Evolutionary conservation across 92 coral and sea anemone species (phyloP).

Genomic region (Nematostella vectensis): DNA sequence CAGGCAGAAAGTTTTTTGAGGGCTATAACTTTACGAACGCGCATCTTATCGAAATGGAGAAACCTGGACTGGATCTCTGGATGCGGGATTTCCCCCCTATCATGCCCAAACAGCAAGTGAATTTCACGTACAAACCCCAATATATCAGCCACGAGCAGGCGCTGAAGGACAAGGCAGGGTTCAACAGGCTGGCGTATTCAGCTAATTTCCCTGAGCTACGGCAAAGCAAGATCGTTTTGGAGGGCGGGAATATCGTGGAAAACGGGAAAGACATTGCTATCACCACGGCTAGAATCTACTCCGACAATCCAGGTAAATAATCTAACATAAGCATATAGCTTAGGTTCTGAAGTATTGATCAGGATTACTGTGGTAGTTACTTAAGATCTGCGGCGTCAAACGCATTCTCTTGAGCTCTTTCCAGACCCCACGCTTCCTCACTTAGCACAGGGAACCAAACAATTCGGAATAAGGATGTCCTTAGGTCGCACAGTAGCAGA

Average conservation of each 20-base stretch:
- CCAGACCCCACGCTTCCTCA: too few relatives aligned
- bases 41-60: slow-evolving; percentile 32
- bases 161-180: slow-evolving; percentile 19
- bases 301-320: too few relatives aligned
- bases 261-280: slow-evolving; percentile 37
- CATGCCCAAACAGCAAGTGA: slow-evolving; percentile 37
- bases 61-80: slow-evolving; percentile 42
- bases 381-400: too few relatives aligned
- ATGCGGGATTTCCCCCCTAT: slow-evolving; percentile 54
- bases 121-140: slow-evolving; percentile 37
- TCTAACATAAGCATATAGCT: too few relatives aligned
- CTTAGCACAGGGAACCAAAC: too few relatives aligned
- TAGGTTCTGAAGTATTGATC: too few relatives aligned
- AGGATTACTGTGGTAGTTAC: too few relatives aligned
- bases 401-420: too few relatives aligned
- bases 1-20: slow-evolving; percentile 28
- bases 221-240: slow-evolving; percentile 23
- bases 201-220: slow-evolving; percentile 21
- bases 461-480: too few relatives aligned
- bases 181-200: slow-evolving; percentile 22
- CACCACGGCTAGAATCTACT: too few relatives aligned
- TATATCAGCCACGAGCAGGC: slow-evolving; percentile 36
- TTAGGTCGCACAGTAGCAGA: too few relatives aligned
- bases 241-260: slow-evolving; percentile 48
- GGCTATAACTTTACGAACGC: slow-evolving; percentile 30